Conservation (phyloP, 2,113 vertebrate genomes). For the Tupaia tana region DNA sequence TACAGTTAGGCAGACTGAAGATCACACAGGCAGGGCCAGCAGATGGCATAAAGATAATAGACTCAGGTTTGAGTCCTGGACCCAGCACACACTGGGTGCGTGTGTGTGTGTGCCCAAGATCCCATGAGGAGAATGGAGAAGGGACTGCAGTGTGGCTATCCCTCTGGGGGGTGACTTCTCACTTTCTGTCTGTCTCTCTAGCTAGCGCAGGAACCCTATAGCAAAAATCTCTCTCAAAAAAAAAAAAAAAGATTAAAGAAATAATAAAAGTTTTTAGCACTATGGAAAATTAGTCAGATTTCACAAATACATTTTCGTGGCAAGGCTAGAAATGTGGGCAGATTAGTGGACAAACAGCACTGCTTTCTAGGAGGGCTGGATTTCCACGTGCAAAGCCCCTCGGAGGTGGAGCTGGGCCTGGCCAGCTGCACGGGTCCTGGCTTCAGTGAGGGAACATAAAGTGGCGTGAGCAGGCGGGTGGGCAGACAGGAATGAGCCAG, state of each 20-base stretch:
- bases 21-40: too few relatives aligned
- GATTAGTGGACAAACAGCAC: fast-evolving
- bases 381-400: neutral
- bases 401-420: neutral
- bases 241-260: neutral
- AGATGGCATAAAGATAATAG: too few relatives aligned
- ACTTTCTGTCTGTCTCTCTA: too few relatives aligned
- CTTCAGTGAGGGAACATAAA: neutral
- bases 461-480: neutral
- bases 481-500: neutral
- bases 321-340: neutral
- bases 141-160: too few relatives aligned
- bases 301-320: neutral
- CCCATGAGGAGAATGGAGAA: too few relatives aligned
- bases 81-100: too few relatives aligned
- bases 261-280: neutral
- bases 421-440: neutral
- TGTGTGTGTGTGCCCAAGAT: too few relatives aligned
- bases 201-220: too few relatives aligned
- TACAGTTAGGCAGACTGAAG: too few relatives aligned
- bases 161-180: too few relatives aligned
- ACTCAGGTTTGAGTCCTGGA: too few relatives aligned
- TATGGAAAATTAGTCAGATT: neutral
- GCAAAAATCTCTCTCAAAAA: too few relatives aligned
- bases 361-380: neutral